Percentiles rank a stretch among this genome's conserved stretches.
Evolutionary conservation across 2,888 invertebrate genomes (phyloP).

Genomic region (Chymomyza procnemis): DNA sequence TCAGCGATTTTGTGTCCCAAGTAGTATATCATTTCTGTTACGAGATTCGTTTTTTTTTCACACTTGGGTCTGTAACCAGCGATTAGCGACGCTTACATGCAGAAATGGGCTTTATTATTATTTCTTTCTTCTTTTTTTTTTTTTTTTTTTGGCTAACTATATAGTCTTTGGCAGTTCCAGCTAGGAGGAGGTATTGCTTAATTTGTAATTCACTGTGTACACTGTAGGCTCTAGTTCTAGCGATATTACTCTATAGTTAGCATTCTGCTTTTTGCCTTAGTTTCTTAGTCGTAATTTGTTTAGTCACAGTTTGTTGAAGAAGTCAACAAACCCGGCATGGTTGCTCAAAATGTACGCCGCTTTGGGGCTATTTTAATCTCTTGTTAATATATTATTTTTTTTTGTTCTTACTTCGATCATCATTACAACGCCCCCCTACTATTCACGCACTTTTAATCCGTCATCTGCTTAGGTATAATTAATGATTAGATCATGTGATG

Average conservation of each 20-base stretch:
- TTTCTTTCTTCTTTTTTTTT: slow-evolving; percentile 20
- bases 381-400: neutral
- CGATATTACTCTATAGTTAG: slow-evolving; percentile 1
- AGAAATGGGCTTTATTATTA: neutral
- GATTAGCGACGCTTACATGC: slow-evolving; percentile 1
- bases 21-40: neutral
- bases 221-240: slow-evolving; percentile 26
- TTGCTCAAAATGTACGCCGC: slow-evolving; percentile 29
- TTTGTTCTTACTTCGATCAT: slow-evolving; percentile 36
- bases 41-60: slow-evolving; percentile 1
- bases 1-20: neutral
- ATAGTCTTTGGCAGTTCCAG: slow-evolving; percentile 45
- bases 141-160: slow-evolving; percentile 36
- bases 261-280: slow-evolving; percentile 27
- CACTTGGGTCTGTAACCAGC: neutral
- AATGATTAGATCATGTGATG: slow-evolving; percentile 34
- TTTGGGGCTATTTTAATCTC: slow-evolving; percentile 9
- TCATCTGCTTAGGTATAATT: slow-evolving; percentile 56
- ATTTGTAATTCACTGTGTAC: slow-evolving; percentile 63
- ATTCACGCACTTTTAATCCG: slow-evolving; percentile 19
- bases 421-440: slow-evolving; percentile 44
- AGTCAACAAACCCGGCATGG: slow-evolving; percentile 69
- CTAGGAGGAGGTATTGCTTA: slow-evolving; percentile 35
- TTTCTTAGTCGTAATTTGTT: slow-evolving; percentile 65
- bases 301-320: slow-evolving; percentile 70